These are phyloP conservation scores for Wasmannia auropunctata DNA, from an alignment of 1,140 invertebrate genomes.

Conservation along the genomic window DNA sequence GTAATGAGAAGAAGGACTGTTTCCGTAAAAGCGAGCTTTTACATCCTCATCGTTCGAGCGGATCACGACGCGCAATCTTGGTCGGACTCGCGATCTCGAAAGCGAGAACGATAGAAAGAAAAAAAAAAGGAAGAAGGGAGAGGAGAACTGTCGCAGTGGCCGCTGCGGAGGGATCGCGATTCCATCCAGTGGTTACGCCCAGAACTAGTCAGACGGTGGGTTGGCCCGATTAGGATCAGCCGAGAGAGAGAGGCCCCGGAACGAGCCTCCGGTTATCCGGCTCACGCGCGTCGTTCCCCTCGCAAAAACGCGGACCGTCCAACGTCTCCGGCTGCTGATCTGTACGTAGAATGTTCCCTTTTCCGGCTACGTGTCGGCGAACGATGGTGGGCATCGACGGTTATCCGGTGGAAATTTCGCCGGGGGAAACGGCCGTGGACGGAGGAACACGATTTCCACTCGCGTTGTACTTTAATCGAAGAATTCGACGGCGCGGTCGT, in stretches of 20 bases:
- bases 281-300: conserved; percentile 62
- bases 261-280: conserved; percentile 55
- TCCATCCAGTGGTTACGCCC: conserved; percentile 78
- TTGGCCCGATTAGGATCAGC: conserved; percentile 77
- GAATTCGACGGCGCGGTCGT: background rate
- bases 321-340: conserved; percentile 35
- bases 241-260: conserved; percentile 50
- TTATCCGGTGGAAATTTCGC: conserved; percentile 38
- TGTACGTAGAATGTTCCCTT: conserved; percentile 43
- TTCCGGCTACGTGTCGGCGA: conserved; percentile 48
- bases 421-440: background rate
- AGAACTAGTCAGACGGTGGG: conserved; percentile 76
- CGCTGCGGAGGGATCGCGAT: conserved; percentile 59
- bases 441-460: conserved; percentile 25
- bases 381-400: conserved; percentile 36
- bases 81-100: conserved; percentile 58
- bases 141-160: conserved; percentile 13
- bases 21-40: conserved; percentile 21
- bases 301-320: conserved; percentile 62
- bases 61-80: conserved; percentile 51
- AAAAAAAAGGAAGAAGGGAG: background rate
- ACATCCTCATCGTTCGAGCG: conserved; percentile 21
- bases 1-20: background rate
- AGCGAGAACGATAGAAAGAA: conserved; percentile 56
- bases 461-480: conserved; percentile 23